Evolutionary conservation across 2,797 vertebrate genomes (phyloP), one percentile per base, ranked within the genome.

Genomic region (Coregonus suidteri): DNA sequence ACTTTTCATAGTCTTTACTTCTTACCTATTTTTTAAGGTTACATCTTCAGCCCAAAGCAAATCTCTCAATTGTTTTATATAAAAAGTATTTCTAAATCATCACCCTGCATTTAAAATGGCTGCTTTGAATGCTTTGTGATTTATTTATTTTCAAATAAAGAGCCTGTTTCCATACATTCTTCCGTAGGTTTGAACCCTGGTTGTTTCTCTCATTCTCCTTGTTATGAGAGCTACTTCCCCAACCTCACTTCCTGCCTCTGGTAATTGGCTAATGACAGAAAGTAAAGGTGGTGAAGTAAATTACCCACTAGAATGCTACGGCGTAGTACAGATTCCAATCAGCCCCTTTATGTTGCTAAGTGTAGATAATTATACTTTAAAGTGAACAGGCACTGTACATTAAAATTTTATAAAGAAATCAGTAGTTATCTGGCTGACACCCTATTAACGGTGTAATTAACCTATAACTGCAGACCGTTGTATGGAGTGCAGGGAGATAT

Each of bases 341-440:
- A 74, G 93, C 92, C 94, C 94, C 95, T 94, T 96, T 95, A 93
- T 95, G 92, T 90, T 93, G 93, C 88, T 95, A 96, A 94, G 94
- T 96, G 94, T 95, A 93, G 94, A 95, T 97, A 96, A 97, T 97
- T 96, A 95, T 93, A 94, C 94, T 95, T 95, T 94, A 94, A 94
- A 95, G 92, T 93, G 94, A 94, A 95, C 93, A 92, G 93, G 92
- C 93, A 93, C 94, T 94, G 94, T 95, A 94, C 94, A 93, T 96
- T 96, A 96, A 96, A 96, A 96, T 96, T 96, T 95, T 94, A 95
- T 96, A 95, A 96, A 96, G 95, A 96, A 96, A 95, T 86, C 90
- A 95, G 94, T 90, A 92, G 95, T 96, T 96, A 95, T 96, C 95
- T 95, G 93, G 89, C 94, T 95, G 94, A 95, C 95, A 95, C 94